Evolutionary conservation across 1,140 invertebrate genomes (phyloP).

Genomic region (Marisa cornuarietis): DNA sequence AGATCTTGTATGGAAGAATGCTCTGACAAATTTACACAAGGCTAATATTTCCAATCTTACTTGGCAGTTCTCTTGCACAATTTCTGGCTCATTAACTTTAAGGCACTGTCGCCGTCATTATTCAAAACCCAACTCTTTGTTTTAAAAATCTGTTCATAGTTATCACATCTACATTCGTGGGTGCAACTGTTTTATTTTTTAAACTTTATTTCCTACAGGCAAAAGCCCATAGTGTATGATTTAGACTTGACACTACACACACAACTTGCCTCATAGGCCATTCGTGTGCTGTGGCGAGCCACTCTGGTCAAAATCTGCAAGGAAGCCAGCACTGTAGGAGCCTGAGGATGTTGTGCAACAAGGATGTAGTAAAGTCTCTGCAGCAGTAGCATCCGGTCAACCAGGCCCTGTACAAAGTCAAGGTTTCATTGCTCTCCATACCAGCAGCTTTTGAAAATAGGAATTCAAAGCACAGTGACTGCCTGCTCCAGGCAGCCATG

Average conservation of each 20-base stretch:
- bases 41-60: no score
- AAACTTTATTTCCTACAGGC: conserved; percentile 25
- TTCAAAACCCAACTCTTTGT: no score
- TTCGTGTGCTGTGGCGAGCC: conserved; percentile 61
- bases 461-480: neutral
- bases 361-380: conserved; percentile 71
- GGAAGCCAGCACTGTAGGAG: conserved; percentile 57
- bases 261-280: conserved; percentile 56
- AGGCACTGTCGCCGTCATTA: no score
- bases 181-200: neutral
- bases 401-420: conserved; percentile 71
- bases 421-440: no score
- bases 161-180: neutral
- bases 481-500: neutral
- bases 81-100: no score
- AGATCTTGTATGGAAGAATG: no score
- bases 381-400: conserved; percentile 80
- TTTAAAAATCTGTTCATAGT: no score
- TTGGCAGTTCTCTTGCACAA: no score
- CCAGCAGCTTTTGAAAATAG: neutral
- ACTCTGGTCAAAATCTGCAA: conserved; percentile 64
- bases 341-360: conserved; percentile 52
- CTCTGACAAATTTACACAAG: no score
- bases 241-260: neutral
- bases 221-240: conserved; percentile 33